phyloP scores from a whole-genome alignment of 1,140 invertebrate genomes.

The Lerema accius region DNA sequence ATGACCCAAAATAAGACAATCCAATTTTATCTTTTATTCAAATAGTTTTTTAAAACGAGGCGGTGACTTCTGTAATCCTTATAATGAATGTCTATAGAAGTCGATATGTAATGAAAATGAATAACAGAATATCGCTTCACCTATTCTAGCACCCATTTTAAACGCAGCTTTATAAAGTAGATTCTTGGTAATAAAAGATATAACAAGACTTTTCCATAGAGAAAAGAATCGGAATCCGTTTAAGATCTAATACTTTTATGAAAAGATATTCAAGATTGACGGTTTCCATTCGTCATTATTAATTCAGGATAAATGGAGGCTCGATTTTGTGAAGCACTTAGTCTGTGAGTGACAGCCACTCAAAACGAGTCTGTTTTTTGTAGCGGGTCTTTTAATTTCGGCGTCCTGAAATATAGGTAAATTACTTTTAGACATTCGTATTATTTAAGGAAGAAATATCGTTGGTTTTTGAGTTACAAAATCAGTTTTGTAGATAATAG shows the following conservation, averaged over 20 bases:
- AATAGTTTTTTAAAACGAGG: too few species aligned
- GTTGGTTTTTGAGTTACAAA: too few species aligned
- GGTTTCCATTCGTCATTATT: constrained; percentile 33
- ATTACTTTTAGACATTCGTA: constrained; percentile 25
- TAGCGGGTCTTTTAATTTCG: constrained; percentile 24
- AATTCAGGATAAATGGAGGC: constrained; percentile 31
- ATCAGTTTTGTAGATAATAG: background rate
- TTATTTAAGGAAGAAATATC: constrained; percentile 19
- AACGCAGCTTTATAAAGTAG: background rate
- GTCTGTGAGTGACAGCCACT: constrained; percentile 31
- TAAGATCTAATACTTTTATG: constrained; percentile 21
- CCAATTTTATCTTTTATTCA: too few species aligned
- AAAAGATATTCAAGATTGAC: constrained; percentile 25
- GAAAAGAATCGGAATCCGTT: constrained; percentile 17
- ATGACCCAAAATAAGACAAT: too few species aligned
- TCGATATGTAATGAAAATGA: too few species aligned
- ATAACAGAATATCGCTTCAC: too few species aligned
- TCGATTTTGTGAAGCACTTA: constrained; percentile 33
- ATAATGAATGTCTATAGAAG: too few species aligned
- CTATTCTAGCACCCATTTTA: too few species aligned
- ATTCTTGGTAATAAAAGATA: background rate
- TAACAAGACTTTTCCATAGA: background rate
- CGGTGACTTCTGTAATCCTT: too few species aligned
- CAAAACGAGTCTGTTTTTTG: constrained; percentile 27
- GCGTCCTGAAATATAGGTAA: constrained; percentile 16